Base-by-base conservation (phyloP, 1,140 invertebrate species). In the Macrostomum lignano region DNA sequence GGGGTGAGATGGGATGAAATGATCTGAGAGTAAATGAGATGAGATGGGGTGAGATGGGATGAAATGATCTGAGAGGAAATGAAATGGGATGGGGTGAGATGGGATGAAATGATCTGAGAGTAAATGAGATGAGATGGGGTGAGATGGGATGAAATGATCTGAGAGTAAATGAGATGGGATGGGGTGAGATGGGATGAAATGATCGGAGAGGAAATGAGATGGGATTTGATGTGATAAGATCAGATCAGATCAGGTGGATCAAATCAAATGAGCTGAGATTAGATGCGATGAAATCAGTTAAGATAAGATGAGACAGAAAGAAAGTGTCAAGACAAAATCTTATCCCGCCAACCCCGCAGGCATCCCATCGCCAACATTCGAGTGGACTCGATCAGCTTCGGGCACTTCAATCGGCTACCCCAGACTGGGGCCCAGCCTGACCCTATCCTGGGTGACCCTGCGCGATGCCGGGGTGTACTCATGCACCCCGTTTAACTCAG, bases 161-260 rank as follows among this genome's bases (percentile, higher is more conserved):
- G 13, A 33, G 36, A 40, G 13, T 17, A 35, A 29, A 40, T 39
- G 22, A 25, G 36, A 40, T 40, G 20, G 37, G 14, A 36, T 40
- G 33, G 33, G 24, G 26, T 40, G 21, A 38, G 29, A 36, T 28
- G 13, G 17, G 25, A 36, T 40, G 38, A 37, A 33, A 39, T 39
- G 37, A 37, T 29, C 37, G 37, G 37, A 29, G 28, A 39, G 31
- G 37, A 29, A 26, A 39, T 21, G 25, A 31, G 36, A 39, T 39
- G 37, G 38, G 36, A 39, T 35, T 17, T 26, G 36, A 38, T 39
- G 37, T 29, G 38, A 39, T 39, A 20, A 37, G 28, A 39, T 39
- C 26, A 37, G 28, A 39, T 39, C 21, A 29, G 25, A 39, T 39
- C 19, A 37, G 19, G 38, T 39, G 35, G 17, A 37, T 7, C 17